phyloP scores from a whole-genome alignment of 2,888 invertebrate genomes.

The Nomada hirtipes region DNA sequence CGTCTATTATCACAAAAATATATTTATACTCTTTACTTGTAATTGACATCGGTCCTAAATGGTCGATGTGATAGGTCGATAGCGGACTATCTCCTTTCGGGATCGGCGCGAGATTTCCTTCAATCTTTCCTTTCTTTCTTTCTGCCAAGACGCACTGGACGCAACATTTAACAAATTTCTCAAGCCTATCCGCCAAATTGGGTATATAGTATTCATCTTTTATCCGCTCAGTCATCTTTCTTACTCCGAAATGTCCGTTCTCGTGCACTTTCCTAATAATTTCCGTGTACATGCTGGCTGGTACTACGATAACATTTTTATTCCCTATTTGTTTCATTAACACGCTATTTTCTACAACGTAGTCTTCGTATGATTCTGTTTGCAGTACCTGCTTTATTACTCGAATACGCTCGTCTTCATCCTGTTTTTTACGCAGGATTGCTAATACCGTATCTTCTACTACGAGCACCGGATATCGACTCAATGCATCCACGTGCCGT shows the following conservation, averaged over 20 bases:
- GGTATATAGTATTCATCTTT: not conserved
- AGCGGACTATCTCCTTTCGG: constrained; percentile 2
- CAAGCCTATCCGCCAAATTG: not conserved
- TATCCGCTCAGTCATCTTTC: not conserved
- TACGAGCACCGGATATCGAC: not conserved
- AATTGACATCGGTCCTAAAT: not conserved
- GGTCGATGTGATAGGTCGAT: not conserved
- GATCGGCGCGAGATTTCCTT: constrained; percentile 8
- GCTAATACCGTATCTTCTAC: no score
- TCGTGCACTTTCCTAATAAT: not conserved
- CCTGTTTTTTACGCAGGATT: no score
- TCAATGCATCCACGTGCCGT: not conserved
- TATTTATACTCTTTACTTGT: not conserved
- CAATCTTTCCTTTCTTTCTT: not conserved
- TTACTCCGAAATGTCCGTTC: not conserved
- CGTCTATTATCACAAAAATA: not conserved
- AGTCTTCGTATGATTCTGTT: no score
- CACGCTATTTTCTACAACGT: no score
- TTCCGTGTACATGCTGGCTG: no score
- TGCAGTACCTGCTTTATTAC: no score
- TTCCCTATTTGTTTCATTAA: no score
- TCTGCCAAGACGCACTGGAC: constrained; percentile 5
- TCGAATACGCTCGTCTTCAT: no score
- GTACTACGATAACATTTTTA: no score
- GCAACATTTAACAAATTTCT: not conserved